phyloP scores from a whole-genome alignment of 2,888 invertebrate species.

The Spilosoma lubricipeda region DNA sequence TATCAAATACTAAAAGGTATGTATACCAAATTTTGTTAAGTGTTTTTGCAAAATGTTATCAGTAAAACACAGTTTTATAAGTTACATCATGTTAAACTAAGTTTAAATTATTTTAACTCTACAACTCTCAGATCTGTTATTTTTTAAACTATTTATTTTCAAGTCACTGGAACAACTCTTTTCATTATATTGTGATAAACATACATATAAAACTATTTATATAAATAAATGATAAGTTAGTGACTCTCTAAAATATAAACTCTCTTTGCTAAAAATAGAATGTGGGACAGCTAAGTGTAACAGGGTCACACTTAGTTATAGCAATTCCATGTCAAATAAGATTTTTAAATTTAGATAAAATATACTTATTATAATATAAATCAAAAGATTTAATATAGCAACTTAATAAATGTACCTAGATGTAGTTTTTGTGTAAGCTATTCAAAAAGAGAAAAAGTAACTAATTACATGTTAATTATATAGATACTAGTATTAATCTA shows the following conservation, averaged over 20 bases:
- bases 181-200: no score
- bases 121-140: not conserved
- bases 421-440: not conserved
- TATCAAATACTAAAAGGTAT: no score
- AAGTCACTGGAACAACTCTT: no score
- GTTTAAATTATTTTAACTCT: not conserved
- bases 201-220: no score
- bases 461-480: not conserved
- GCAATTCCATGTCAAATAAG: no score
- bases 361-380: not conserved
- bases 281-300: no score
- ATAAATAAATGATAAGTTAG: no score
- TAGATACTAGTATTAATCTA: not conserved
- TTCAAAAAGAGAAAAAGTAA: not conserved
- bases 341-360: not conserved
- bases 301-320: no score
- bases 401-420: not conserved
- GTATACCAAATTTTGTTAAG: no score
- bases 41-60: not conserved
- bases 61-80: not conserved
- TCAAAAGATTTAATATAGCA: not conserved
- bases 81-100: not conserved
- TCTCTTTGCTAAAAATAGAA: no score
- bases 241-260: no score
- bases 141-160: not conserved